phyloP scores from a whole-genome alignment of 2,888 invertebrate genomes.

The Mesochorus sp. region DNA sequence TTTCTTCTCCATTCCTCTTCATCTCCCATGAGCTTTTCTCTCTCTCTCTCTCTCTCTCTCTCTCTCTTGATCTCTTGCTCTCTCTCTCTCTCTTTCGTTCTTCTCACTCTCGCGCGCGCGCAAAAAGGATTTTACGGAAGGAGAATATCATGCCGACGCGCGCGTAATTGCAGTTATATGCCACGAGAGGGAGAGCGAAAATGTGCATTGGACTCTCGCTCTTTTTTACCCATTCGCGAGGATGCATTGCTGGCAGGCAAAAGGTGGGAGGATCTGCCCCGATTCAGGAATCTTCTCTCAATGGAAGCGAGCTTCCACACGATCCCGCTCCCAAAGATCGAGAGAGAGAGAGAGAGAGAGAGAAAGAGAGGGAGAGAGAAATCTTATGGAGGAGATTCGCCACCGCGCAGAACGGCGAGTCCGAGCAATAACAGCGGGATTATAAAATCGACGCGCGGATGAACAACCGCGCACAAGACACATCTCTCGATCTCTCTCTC shows the following conservation, averaged over 20 bases:
- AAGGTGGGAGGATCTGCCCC: conserved; percentile 32
- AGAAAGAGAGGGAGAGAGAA: too few relatives aligned
- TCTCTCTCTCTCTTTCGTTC: conserved; percentile 17
- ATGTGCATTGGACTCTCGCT: conserved; percentile 45
- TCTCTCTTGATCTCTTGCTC: conserved; percentile 13
- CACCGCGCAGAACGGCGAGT: too few relatives aligned
- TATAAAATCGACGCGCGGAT: too few relatives aligned
- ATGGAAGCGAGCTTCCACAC: conserved; percentile 54
- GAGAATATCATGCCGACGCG: conserved; percentile 59
- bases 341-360: too few relatives aligned
- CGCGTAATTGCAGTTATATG: conserved; percentile 60
- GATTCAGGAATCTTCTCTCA: conserved; percentile 58
- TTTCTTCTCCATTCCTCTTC: too few relatives aligned
- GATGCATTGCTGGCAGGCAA: conserved; percentile 32
- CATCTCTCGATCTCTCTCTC: too few relatives aligned
- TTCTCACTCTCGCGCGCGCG: not conserved
- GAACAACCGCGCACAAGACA: too few relatives aligned
- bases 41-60: conserved; percentile 28
- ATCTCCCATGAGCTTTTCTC: too few relatives aligned
- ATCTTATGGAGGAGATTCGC: too few relatives aligned
- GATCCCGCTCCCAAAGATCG: too few relatives aligned
- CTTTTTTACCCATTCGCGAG: not conserved
- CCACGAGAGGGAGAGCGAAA: conserved; percentile 49
- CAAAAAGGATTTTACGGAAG: conserved; percentile 59
- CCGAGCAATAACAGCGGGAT: too few relatives aligned